Evolutionary conservation across 2,888 invertebrate genomes (phyloP).

Genomic region (Chalcis sispes): DNA sequence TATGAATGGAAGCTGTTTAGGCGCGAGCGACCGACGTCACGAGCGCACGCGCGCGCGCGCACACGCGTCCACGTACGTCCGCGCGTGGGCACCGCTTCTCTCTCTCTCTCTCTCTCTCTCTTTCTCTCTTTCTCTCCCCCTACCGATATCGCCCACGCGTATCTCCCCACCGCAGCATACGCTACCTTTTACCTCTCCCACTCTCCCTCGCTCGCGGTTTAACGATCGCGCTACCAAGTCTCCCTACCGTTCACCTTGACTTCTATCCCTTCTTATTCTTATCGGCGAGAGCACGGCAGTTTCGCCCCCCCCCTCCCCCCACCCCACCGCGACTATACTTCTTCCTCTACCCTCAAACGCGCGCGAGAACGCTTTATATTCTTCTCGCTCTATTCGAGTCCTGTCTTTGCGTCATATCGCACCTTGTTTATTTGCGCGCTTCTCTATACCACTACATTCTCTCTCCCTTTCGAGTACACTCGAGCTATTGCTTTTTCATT

Average conservation of each 20-base stretch:
- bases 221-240: constrained; percentile 32
- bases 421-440: too few relatives aligned
- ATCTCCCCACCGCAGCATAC: too few relatives aligned
- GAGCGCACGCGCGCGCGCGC: not conserved
- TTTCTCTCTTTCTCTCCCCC: not conserved
- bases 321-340: not conserved
- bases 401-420: too few relatives aligned
- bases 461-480: not conserved
- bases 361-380: too few relatives aligned
- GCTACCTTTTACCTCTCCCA: too few relatives aligned
- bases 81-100: not conserved
- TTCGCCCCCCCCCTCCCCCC: not conserved
- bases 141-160: not conserved
- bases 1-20: constrained; percentile 35
- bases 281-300: not conserved
- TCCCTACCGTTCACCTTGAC: constrained; percentile 27
- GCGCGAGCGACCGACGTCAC: constrained; percentile 26
- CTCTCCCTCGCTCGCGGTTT: not conserved
- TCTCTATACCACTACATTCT: not conserved
- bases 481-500: too few relatives aligned
- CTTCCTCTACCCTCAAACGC: not conserved
- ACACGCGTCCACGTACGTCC: not conserved
- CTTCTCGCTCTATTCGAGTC: too few relatives aligned
- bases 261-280: constrained; percentile 7
- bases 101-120: not conserved